phyloP scores from a whole-genome alignment of 2,888 invertebrate species.

The Hypomecis atomaria region DNA sequence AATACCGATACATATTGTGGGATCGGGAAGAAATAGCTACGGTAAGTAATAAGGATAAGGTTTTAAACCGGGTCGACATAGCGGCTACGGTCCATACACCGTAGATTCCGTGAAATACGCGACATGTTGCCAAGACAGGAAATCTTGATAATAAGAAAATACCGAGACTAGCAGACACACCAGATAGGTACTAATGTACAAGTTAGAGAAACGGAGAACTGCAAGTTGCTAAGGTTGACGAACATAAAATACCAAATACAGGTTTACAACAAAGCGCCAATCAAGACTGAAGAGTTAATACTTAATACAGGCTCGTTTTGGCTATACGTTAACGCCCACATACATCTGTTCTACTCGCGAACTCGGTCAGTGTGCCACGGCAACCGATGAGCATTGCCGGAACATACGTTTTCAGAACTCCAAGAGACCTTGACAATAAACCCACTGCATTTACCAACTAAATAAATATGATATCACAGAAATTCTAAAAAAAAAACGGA shows the following conservation, averaged over 20 bases:
- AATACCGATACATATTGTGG: conserved; percentile 19
- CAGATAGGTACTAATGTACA: conserved; percentile 5
- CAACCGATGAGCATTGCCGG: conserved; percentile 72
- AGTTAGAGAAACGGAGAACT: conserved; percentile 22
- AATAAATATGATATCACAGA: conserved; percentile 28
- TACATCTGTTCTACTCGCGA: conserved; percentile 65
- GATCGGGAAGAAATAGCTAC: conserved; percentile 30
- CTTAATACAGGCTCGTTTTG: conserved; percentile 46
- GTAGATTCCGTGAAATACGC: conserved; percentile 50
- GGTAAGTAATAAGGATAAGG: conserved; percentile 35
- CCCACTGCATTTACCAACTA: conserved; percentile 36
- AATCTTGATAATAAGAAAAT: conserved; percentile 39
- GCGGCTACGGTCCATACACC: conserved; percentile 41
- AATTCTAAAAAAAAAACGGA: conserved; percentile 20
- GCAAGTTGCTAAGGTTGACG: conserved; percentile 25
- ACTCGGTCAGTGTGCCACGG: conserved; percentile 81
- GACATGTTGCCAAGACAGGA: conserved; percentile 36
- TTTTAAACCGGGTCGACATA: conserved; percentile 48
- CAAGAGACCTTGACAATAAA: conserved; percentile 60
- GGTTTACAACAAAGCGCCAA: conserved; percentile 40
- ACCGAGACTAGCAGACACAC: conserved; percentile 16
- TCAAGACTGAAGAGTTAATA: conserved; percentile 39
- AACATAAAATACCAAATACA: conserved; percentile 24
- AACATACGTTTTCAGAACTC: conserved; percentile 56
- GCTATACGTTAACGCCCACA: conserved; percentile 64